A percentile compares a stretch with the other conserved stretches of the same genome.
Conservation (phyloP, 2,113 vertebrate genomes). For the Dolichallabes microphthalmus region DNA sequence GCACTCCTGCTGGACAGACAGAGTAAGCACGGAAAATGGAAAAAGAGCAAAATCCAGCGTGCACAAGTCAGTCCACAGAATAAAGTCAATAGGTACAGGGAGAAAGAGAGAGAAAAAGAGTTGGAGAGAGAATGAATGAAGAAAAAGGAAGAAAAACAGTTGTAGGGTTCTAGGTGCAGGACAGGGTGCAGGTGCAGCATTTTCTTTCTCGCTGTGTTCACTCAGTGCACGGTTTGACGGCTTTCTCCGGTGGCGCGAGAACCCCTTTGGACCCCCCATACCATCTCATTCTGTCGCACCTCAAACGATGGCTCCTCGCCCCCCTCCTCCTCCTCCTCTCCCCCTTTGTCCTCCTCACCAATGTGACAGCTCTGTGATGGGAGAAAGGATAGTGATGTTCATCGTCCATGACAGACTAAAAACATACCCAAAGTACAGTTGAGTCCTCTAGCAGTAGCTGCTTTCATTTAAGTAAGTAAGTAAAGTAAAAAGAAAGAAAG, state of each 20-base stretch:
- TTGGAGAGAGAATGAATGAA: neutral
- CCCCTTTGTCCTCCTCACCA: conserved; percentile 81
- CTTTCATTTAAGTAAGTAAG: neutral
- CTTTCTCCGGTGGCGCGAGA: conserved; percentile 70
- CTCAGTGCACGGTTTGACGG: conserved; percentile 59
- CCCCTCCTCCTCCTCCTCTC: conserved; percentile 66
- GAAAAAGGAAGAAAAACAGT: neutral
- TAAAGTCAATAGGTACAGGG: conserved; percentile 26
- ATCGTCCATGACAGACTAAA: neutral
- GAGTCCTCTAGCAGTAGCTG: neutral
- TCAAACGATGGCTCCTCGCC: conserved; percentile 83
- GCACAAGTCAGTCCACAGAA: conserved; percentile 70
- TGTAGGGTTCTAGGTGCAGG: conserved; percentile 30
- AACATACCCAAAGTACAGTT: neutral
- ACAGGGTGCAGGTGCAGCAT: conserved; percentile 63
- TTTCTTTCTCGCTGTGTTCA: conserved; percentile 58
- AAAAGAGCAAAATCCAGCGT: conserved; percentile 62
- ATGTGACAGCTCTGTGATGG: conserved; percentile 85
- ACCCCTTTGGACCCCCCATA: conserved; percentile 76
- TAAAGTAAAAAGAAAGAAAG: too few relatives aligned
- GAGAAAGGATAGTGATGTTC: neutral
- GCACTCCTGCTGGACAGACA: conserved; percentile 66
- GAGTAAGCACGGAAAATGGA: conserved; percentile 40
- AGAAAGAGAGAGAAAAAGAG: neutral
- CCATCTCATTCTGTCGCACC: conserved; percentile 80